A percentile compares a stretch with the other conserved stretches of the same genome.
Evolutionary conservation across 2,888 invertebrate genomes (phyloP).

Genomic region (Branchellion lobata): DNA sequence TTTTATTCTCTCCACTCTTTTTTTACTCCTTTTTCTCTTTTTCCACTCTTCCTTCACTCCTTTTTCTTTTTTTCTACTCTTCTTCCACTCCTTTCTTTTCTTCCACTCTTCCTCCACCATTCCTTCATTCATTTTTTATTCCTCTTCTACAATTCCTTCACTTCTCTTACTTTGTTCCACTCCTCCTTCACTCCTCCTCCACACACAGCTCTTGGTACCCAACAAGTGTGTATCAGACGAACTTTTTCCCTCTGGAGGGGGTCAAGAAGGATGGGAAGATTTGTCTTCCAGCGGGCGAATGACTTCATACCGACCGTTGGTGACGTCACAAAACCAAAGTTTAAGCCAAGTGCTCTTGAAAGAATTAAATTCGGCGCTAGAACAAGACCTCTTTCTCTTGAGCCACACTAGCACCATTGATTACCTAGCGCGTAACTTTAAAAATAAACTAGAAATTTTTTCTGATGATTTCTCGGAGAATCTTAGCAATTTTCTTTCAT

Average conservation of each 20-base stretch:
- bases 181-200: too few relatives aligned
- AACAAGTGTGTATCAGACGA: not conserved
- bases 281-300: not conserved
- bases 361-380: not conserved
- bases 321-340: too few relatives aligned
- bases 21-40: too few relatives aligned
- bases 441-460: not conserved
- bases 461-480: not conserved
- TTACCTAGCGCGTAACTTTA: not conserved
- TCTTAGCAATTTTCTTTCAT: not conserved
- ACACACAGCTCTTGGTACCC: not conserved
- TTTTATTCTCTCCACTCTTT: too few relatives aligned
- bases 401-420: not conserved
- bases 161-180: too few relatives aligned
- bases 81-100: too few relatives aligned
- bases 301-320: not conserved
- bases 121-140: too few relatives aligned
- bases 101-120: too few relatives aligned
- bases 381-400: not conserved
- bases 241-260: not conserved
- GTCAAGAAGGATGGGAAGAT: not conserved
- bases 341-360: not conserved
- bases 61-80: too few relatives aligned
- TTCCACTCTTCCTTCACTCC: too few relatives aligned
- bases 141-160: too few relatives aligned